Conservation (phyloP, 2,797 vertebrate species). For the Ceryle rudis region DNA sequence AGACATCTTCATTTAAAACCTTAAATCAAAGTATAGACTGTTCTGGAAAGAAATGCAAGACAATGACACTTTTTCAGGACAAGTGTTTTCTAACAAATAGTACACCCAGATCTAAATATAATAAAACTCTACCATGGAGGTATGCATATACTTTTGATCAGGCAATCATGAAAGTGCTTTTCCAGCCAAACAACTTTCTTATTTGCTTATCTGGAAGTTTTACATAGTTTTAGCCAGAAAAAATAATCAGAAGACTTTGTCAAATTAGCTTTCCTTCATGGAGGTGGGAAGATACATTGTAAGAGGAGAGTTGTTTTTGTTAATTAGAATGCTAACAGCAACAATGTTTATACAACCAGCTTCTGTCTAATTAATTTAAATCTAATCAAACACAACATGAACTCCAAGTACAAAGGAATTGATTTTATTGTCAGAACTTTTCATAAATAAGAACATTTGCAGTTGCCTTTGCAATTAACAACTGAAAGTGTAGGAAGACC, state of each 20-base stretch:
- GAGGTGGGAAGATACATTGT: not conserved
- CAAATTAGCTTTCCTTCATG: not conserved
- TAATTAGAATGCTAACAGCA: not conserved
- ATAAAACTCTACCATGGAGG: not conserved
- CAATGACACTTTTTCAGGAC: not conserved
- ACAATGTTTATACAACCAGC: not conserved
- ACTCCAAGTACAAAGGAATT: not conserved
- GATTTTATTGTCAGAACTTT: not conserved
- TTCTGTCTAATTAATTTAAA: constrained; percentile 19
- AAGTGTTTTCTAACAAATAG: constrained; percentile 35
- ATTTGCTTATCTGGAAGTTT: not conserved
- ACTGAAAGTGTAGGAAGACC: not conserved
- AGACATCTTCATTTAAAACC: constrained; percentile 49
- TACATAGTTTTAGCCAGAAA: not conserved
- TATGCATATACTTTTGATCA: not conserved
- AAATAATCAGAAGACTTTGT: not conserved
- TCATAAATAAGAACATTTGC: not conserved
- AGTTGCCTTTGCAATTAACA: not conserved
- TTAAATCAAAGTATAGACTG: constrained; percentile 10
- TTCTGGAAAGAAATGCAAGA: constrained; percentile 12
- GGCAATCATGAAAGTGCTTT: not conserved
- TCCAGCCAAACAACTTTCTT: not conserved
- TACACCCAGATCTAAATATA: constrained; percentile 25
- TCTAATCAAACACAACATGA: not conserved
- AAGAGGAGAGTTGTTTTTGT: not conserved